A percentile compares a stretch with the other conserved stretches of the same genome.
These are phyloP conservation scores for Chauna torquata DNA, from an alignment of 2,113 vertebrate genomes.

Conservation along the genomic window DNA sequence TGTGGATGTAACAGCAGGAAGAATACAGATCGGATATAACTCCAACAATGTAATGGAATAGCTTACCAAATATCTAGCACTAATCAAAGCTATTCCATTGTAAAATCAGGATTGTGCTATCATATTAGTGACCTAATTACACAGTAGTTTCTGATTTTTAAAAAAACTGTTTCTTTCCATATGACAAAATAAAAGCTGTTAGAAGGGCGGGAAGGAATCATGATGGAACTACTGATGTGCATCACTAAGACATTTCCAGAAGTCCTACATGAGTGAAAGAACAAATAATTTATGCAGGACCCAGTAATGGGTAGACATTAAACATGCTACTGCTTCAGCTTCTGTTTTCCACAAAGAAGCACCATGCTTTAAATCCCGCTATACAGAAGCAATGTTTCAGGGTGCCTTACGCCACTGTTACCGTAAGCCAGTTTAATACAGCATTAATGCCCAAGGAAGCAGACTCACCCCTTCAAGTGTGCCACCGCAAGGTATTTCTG, in stretches of 20 bases:
- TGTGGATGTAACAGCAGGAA: not conserved
- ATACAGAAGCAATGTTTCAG: not conserved
- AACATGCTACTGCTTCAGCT: not conserved
- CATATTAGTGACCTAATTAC: not conserved
- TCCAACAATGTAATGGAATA: not conserved
- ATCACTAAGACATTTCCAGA: not conserved
- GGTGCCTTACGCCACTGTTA: not conserved
- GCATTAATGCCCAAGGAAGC: not conserved
- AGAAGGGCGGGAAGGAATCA: not conserved
- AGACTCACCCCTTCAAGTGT: not conserved
- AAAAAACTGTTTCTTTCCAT: not conserved
- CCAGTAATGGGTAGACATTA: not conserved
- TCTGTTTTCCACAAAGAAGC: not conserved
- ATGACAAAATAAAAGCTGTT: not conserved
- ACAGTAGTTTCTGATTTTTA: not conserved
- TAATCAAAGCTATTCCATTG: not conserved
- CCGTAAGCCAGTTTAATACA: not conserved
- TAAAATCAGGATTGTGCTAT: not conserved
- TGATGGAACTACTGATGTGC: not conserved
- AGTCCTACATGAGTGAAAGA: not conserved
- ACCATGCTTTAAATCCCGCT: not conserved
- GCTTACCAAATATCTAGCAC: not conserved
- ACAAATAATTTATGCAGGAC: not conserved
- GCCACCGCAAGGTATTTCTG: not conserved
- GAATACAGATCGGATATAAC: not conserved